These are phyloP conservation scores for Bagarius yarrelli DNA, from an alignment of 2,113 vertebrate genomes.

Conservation along the genomic window DNA sequence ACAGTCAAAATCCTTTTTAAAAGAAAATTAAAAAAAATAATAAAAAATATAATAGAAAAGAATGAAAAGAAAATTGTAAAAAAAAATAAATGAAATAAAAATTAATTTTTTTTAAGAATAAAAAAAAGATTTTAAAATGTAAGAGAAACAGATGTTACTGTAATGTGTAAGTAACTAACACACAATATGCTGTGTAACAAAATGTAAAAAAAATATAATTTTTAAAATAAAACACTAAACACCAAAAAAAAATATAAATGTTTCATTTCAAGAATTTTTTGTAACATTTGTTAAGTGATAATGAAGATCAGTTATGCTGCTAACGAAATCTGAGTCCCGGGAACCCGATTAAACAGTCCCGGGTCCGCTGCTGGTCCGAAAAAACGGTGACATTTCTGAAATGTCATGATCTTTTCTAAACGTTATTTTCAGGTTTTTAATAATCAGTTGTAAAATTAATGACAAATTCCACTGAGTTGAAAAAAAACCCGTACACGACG, in stretches of 20 bases:
- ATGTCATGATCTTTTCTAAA: slow-evolving; percentile 72
- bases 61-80: too few species aligned
- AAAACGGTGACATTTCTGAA: slow-evolving; percentile 71
- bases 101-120: too few species aligned
- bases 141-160: background rate
- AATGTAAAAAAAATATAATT: background rate
- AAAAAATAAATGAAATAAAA: too few species aligned
- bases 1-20: too few species aligned
- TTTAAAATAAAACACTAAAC: too few species aligned
- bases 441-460: slow-evolving; percentile 61
- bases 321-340: background rate
- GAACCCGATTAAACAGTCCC: slow-evolving; percentile 62
- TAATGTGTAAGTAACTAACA: background rate
- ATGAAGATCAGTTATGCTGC: background rate
- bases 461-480: slow-evolving; percentile 8
- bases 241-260: too few species aligned
- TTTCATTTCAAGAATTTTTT: too few species aligned
- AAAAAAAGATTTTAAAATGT: too few species aligned
- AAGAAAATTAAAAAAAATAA: too few species aligned
- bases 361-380: slow-evolving; percentile 57
- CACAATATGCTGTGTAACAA: background rate
- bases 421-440: slow-evolving; percentile 64
- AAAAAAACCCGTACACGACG: background rate
- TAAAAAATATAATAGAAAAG: too few species aligned
- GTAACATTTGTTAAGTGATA: too few species aligned